Evolutionary conservation across 2,888 invertebrate genomes (phyloP).

Genomic region (Didymodactylos carnosus): DNA sequence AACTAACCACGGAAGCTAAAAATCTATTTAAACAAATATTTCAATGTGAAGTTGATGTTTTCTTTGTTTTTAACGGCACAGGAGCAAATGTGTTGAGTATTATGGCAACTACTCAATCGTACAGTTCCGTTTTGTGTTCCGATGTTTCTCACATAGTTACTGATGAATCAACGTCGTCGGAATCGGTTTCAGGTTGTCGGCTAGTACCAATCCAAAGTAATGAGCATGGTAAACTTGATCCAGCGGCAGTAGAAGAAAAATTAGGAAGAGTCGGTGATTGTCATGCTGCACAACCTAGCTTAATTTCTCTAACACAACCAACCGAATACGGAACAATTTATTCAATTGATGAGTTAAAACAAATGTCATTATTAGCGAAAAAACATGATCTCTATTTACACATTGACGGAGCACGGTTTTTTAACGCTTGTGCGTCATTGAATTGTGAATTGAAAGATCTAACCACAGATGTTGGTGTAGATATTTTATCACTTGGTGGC

Average conservation of each 20-base stretch:
- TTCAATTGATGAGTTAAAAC: not conserved
- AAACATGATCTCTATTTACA: not conserved
- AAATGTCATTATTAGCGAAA: not conserved
- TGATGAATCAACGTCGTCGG: not conserved
- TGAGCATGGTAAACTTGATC: not conserved
- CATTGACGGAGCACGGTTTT: not conserved
- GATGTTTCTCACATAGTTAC: not conserved
- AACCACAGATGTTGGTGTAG: not conserved
- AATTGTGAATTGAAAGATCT: not conserved
- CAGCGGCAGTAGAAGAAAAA: not conserved
- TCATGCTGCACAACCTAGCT: not conserved
- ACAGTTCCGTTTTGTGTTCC: not conserved
- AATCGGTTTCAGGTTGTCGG: not conserved
- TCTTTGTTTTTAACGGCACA: not conserved
- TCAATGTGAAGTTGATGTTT: not conserved
- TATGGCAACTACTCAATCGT: not conserved
- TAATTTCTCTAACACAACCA: not conserved
- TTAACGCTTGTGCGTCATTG: not conserved
- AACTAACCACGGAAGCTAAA: not conserved
- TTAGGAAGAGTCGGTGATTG: not conserved
- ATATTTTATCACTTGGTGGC: not conserved
- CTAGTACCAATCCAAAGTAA: not conserved
- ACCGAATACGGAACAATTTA: not conserved
- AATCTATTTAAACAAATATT: not conserved
- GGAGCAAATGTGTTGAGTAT: not conserved